phyloP scores from a whole-genome alignment of 2,113 vertebrate species.

The Oreochromis niloticus region DNA sequence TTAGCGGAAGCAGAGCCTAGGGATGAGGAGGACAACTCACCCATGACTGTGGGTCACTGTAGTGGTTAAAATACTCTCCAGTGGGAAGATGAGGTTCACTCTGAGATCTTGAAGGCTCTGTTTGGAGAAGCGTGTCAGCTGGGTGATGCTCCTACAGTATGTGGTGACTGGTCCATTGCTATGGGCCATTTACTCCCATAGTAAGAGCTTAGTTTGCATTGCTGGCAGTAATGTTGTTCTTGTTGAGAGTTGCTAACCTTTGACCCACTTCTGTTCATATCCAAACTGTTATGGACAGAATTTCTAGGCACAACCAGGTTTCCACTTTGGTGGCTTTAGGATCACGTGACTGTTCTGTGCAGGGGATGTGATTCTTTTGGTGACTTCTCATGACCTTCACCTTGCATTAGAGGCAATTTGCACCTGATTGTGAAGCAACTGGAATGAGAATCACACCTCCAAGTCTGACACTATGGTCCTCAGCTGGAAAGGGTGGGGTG shows the following conservation, averaged over 20 bases:
- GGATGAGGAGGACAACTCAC: not conserved
- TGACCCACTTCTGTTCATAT: not conserved
- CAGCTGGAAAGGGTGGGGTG: not conserved
- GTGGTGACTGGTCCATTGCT: not conserved
- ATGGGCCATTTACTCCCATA: not conserved
- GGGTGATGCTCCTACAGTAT: not conserved
- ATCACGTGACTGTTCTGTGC: not conserved
- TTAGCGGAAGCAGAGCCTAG: not conserved
- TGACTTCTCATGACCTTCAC: not conserved
- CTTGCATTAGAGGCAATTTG: not conserved
- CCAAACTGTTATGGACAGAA: not conserved
- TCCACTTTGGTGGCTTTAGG: not conserved
- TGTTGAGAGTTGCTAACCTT: not conserved
- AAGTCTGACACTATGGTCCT: not conserved
- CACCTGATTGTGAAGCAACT: not conserved
- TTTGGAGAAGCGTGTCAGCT: not conserved
- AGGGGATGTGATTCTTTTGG: not conserved
- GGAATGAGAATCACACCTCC: not conserved
- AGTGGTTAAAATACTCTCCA: not conserved
- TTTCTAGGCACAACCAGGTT: not conserved
- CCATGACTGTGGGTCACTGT: not conserved
- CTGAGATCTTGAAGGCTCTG: not conserved
- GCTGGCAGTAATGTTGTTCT: not conserved
- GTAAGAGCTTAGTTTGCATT: not conserved
- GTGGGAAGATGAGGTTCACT: not conserved